A percentile compares a stretch with the other conserved stretches of the same genome.
These are phyloP conservation scores for Onychorhynchus coronatus DNA, from an alignment of 2,113 vertebrate species.

Conservation along the genomic window DNA sequence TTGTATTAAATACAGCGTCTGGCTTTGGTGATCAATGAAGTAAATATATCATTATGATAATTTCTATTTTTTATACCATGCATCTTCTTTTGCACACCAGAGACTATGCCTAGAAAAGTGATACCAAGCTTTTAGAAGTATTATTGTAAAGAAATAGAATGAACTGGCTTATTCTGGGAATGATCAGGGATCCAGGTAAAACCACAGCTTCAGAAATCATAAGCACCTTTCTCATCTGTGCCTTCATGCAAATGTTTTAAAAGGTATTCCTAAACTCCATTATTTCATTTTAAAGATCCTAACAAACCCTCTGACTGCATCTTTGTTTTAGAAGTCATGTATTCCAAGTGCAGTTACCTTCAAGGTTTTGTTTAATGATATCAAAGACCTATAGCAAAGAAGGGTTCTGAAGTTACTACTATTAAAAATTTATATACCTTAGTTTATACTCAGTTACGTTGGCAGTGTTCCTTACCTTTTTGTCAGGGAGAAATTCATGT, in stretches of 20 bases:
- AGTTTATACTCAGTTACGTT: not conserved
- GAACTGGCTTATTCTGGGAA: accelerated
- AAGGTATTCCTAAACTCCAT: not conserved
- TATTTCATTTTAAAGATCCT: not conserved
- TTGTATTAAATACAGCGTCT: not conserved
- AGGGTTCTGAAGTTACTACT: not conserved
- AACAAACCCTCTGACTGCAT: not conserved
- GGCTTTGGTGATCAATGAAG: not conserved
- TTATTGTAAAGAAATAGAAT: not conserved
- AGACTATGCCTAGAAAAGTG: not conserved
- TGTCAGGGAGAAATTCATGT: not conserved
- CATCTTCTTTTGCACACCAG: not conserved
- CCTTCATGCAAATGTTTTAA: not conserved
- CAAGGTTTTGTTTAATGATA: not conserved
- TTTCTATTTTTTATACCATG: not conserved
- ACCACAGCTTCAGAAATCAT: not conserved
- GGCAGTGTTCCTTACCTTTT: not conserved
- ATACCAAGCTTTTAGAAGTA: not conserved
- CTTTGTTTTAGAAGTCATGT: not conserved
- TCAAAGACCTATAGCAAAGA: not conserved
- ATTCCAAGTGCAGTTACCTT: not conserved
- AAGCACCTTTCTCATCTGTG: not conserved
- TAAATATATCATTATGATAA: not conserved
- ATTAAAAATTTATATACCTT: not conserved
- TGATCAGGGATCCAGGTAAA: not conserved